Base-by-base conservation (phyloP, 64 coral and sea anemone species). In the Montipora efflorescens region DNA sequence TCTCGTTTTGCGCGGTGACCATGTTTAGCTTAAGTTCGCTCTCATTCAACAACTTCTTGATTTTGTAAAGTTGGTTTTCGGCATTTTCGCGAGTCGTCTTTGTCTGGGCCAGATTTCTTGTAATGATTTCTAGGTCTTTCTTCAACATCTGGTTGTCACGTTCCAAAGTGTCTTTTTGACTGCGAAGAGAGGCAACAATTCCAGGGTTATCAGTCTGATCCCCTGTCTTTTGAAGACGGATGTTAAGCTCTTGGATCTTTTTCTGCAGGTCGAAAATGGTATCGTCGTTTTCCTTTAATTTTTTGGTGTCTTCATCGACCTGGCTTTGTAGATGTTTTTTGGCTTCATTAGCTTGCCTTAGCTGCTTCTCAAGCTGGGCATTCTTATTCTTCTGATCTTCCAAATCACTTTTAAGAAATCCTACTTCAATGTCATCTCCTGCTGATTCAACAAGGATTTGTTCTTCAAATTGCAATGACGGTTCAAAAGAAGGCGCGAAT, bases 191-290 rank as follows among this genome's bases (percentile, higher is more conserved):
- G 7, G 89, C 90, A 13, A 98, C 94, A 48, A 98, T 88, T 22
- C 96, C 96, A 36, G 93, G 93, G 53, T 89, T 93, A 78, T 98
- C 96, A 36, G 96, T 98, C 67, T 95, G 93, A 62, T 98, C 96
- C 23, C 95, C 92, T 46, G 78, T 69, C 23, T 94, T 91, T 53
- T 89, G 52, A 79, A 95, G 47, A 55, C 88, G 90, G 22, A 93
- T 95, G 75, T 91, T 95, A 47, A 82, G 44, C 84, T 98, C 96
- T 59, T 94, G 83, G 74, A 98, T 91, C 22, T 73, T 66, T 19
- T 58, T 84, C 62, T 98, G 57, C 3, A 98, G 84, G 5, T 95
- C 90, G 18, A 92, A 81, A 10, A 98, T 98, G 20, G 70, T 90
- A 9, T 98, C 93, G 6, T 98, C 96, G 46, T 88, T 88, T n/a